Evolutionary conservation across 2,797 vertebrate species (phyloP).

Genomic region (Tamandua tetradactyla): DNA sequence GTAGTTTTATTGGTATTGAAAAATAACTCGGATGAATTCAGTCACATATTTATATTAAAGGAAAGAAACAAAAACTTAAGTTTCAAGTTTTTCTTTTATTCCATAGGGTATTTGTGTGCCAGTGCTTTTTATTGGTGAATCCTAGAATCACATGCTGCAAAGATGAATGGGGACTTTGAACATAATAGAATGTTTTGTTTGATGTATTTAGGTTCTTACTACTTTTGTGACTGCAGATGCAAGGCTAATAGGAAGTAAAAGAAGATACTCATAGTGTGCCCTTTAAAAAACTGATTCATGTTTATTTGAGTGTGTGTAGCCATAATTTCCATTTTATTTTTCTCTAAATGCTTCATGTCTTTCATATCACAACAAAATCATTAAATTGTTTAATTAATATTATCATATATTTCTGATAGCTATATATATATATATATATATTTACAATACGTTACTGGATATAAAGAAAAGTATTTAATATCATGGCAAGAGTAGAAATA

Average conservation of each 20-base stretch:
- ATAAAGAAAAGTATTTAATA: not conserved
- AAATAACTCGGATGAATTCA: slow-evolving; percentile 33
- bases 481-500: not conserved
- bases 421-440: slow-evolving; percentile 7
- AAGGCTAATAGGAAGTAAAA: not conserved
- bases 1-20: slow-evolving; percentile 8
- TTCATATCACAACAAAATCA: not conserved
- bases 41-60: not conserved
- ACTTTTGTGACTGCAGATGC: not conserved
- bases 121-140: not conserved
- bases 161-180: not conserved
- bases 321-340: not conserved
- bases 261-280: not conserved
- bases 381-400: not conserved
- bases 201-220: not conserved
- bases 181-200: not conserved
- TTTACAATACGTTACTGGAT: not conserved
- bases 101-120: not conserved
- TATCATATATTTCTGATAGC: not conserved
- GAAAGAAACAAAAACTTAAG: not conserved
- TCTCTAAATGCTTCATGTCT: not conserved
- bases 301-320: not conserved
- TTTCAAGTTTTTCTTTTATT: not conserved
- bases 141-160: not conserved
- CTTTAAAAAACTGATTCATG: not conserved